A percentile compares a stretch with the other conserved stretches of the same genome.
Evolutionary conservation across 2,888 invertebrate genomes (phyloP).

Genomic region (Strigamia transsilvanica): DNA sequence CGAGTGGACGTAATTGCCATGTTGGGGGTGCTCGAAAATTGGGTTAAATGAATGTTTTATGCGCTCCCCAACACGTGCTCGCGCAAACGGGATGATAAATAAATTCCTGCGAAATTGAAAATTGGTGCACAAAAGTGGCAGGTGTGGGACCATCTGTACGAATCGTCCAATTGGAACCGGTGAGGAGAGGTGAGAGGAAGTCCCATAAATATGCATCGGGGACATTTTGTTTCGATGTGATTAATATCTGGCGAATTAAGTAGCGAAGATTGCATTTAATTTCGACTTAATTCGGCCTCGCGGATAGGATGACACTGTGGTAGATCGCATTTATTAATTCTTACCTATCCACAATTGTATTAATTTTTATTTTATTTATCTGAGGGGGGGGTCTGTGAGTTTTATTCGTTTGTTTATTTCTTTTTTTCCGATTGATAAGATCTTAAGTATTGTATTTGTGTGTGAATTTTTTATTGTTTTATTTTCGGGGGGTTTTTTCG

Average conservation of each 20-base stretch:
- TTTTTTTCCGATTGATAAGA: slow-evolving; percentile 10
- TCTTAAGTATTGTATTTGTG: background rate
- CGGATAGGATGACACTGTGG: background rate
- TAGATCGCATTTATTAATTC: background rate
- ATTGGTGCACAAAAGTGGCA: background rate
- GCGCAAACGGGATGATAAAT: too few relatives aligned
- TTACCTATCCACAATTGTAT: too few relatives aligned
- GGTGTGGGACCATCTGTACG: background rate
- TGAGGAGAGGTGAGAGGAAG: background rate
- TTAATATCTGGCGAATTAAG: background rate
- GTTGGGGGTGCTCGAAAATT: too few relatives aligned
- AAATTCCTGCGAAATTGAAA: too few relatives aligned
- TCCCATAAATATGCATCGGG: background rate
- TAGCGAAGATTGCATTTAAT: background rate
- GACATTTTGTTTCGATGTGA: background rate
- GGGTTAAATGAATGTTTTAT: background rate
- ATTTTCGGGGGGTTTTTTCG: background rate
- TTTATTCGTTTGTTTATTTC: background rate
- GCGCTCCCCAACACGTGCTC: background rate
- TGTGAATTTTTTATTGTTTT: background rate
- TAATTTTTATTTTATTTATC: too few relatives aligned
- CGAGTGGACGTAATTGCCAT: too few relatives aligned
- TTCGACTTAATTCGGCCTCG: background rate
- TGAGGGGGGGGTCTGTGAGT: too few relatives aligned
- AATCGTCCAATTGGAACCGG: background rate